Conservation (phyloP, 2,113 vertebrate species). For the Elachura formosa region DNA sequence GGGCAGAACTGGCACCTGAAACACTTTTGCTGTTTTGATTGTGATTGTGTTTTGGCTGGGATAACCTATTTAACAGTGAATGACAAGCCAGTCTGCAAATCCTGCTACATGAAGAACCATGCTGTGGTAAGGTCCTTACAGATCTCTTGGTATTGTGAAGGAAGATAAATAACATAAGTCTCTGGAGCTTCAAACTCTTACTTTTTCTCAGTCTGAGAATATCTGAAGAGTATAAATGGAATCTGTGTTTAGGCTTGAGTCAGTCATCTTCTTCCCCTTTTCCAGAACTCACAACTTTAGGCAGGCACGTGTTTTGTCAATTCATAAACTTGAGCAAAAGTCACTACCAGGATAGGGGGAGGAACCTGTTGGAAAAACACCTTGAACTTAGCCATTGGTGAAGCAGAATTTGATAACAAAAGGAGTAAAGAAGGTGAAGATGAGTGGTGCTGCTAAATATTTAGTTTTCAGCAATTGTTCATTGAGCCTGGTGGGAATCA, state of each 20-base stretch:
- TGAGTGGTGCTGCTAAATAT: background rate
- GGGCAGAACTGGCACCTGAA: conserved; percentile 97
- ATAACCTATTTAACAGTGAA: conserved; percentile 93
- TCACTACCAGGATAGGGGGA: rapidly evolving
- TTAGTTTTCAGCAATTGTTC: background rate
- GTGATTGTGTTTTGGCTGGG: conserved; percentile 90
- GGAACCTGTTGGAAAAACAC: background rate
- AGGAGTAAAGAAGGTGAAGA: background rate
- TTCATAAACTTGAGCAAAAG: background rate
- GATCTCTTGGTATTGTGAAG: background rate
- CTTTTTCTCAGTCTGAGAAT: background rate
- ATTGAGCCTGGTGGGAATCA: background rate
- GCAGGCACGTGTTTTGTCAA: background rate
- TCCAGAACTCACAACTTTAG: background rate
- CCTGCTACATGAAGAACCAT: conserved; percentile 92
- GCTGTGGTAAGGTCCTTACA: conserved; percentile 81
- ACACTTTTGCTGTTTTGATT: conserved; percentile 99
- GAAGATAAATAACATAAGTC: background rate
- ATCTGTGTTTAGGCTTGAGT: background rate
- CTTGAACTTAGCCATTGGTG: background rate
- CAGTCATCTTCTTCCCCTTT: background rate
- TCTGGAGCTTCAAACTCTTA: background rate
- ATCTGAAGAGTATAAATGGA: background rate
- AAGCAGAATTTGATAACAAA: background rate
- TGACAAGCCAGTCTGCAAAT: conserved; percentile 89